These are phyloP conservation scores for Bagarius yarrelli DNA, from an alignment of 2,113 vertebrate genomes.

Conservation along the genomic window DNA sequence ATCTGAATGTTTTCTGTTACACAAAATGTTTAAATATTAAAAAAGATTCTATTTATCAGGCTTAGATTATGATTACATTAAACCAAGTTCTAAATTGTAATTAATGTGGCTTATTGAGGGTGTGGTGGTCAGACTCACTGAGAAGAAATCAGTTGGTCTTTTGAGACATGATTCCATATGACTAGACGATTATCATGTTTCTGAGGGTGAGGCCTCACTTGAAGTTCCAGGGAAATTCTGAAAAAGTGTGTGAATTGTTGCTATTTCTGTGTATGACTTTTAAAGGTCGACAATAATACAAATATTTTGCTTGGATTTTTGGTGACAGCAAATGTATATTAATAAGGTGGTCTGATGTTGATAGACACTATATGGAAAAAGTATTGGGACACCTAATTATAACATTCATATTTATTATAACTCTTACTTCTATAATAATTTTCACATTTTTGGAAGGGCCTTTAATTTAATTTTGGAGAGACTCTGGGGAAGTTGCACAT, in stretches of 20 bases:
- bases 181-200: background rate
- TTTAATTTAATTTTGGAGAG: too few relatives aligned
- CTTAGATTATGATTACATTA: background rate
- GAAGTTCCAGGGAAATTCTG: background rate
- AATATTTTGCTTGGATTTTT: background rate
- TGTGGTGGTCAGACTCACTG: background rate
- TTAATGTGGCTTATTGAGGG: background rate
- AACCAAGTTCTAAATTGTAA: slow-evolving; percentile 26
- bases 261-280: background rate
- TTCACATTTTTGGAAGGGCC: too few relatives aligned
- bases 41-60: background rate
- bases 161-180: background rate
- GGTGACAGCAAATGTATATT: background rate
- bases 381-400: too few relatives aligned
- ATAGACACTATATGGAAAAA: too few relatives aligned
- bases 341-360: too few relatives aligned
- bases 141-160: background rate
- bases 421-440: too few relatives aligned
- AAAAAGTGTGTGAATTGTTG: background rate
- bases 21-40: too few relatives aligned
- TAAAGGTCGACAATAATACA: background rate
- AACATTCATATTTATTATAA: too few relatives aligned
- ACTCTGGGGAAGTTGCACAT: too few relatives aligned
- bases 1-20: background rate
- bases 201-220: background rate